Percentiles rank a stretch among this genome's conserved stretches.
Conservation (phyloP, 2,113 vertebrate genomes). For the Synchiropus splendidus region DNA sequence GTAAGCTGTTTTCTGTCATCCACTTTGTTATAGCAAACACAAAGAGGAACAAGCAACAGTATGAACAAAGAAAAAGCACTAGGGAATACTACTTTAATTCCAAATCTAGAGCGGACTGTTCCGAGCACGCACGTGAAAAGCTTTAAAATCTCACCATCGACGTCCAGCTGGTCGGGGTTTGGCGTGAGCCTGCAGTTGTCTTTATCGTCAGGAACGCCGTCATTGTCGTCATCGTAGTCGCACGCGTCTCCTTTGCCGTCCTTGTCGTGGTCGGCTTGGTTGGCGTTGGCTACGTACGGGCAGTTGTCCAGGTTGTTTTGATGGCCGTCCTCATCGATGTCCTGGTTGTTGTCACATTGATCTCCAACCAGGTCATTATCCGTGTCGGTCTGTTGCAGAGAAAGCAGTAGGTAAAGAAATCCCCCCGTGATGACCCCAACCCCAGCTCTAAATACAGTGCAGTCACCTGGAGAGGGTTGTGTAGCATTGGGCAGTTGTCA, state of each 20-base stretch:
- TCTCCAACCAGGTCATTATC: slow-evolving; percentile 96
- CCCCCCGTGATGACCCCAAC: no score
- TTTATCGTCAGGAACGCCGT: slow-evolving; percentile 86
- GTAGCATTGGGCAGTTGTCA: slow-evolving; percentile 90
- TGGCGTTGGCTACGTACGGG: slow-evolving; percentile 88
- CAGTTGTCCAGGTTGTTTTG: slow-evolving; percentile 98
- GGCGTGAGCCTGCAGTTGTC: slow-evolving; percentile 91
- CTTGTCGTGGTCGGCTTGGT: slow-evolving; percentile 91
- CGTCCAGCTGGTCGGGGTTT: slow-evolving; percentile 82
- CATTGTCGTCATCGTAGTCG: slow-evolving; percentile 90
- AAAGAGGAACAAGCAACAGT: slow-evolving; percentile 31
- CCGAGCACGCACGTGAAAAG: no score
- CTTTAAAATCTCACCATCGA: slow-evolving; percentile 71
- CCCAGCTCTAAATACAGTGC: background rate
- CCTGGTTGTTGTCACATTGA: slow-evolving; percentile 91
- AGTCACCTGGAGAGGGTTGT: slow-evolving; percentile 81
- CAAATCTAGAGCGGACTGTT: no score
- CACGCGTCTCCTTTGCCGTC: slow-evolving; percentile 93
- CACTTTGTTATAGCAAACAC: slow-evolving; percentile 34
- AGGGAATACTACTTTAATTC: no score
- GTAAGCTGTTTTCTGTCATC: slow-evolving; percentile 34
- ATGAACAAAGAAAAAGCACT: slow-evolving; percentile 10
- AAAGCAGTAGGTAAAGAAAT: slow-evolving; percentile 7
- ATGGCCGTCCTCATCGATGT: slow-evolving; percentile 94
- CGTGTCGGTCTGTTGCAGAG: slow-evolving; percentile 68